Percentiles rank a stretch among this genome's conserved stretches.
Conservation (phyloP, 2,888 invertebrate genomes). For the Polydrusus cervinus region DNA sequence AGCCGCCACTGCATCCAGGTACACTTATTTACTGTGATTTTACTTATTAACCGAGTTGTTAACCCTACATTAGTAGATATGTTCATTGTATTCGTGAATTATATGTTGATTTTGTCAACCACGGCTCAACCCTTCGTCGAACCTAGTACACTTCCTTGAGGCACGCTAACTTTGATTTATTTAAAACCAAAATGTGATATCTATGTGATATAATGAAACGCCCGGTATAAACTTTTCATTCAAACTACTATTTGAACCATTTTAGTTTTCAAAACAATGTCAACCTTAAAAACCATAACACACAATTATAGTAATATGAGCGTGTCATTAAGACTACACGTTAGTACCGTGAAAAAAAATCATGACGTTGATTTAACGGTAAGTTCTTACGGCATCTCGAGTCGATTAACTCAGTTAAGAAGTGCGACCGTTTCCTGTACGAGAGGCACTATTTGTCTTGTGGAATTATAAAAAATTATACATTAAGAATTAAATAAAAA, state of each 20-base stretch:
- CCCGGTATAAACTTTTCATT: no score
- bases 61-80: no score
- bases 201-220: no score
- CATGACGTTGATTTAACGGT: constrained; percentile 43
- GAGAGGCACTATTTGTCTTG: constrained; percentile 4
- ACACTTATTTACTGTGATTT: no score
- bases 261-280: not conserved
- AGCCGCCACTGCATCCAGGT: no score
- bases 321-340: not conserved
- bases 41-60: no score
- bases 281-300: not conserved
- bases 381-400: constrained; percentile 43
- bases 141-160: no score
- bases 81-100: no score
- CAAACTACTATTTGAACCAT: not conserved
- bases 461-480: constrained; percentile 8
- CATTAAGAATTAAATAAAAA: not conserved
- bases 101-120: no score
- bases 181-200: no score
- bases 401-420: constrained; percentile 50
- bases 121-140: no score
- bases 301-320: not conserved
- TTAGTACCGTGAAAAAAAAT: constrained; percentile 42
- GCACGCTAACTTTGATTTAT: no score
- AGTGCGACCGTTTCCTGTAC: constrained; percentile 32